Conservation (phyloP, 2,797 vertebrate species). For the Diglossa cyanea region DNA sequence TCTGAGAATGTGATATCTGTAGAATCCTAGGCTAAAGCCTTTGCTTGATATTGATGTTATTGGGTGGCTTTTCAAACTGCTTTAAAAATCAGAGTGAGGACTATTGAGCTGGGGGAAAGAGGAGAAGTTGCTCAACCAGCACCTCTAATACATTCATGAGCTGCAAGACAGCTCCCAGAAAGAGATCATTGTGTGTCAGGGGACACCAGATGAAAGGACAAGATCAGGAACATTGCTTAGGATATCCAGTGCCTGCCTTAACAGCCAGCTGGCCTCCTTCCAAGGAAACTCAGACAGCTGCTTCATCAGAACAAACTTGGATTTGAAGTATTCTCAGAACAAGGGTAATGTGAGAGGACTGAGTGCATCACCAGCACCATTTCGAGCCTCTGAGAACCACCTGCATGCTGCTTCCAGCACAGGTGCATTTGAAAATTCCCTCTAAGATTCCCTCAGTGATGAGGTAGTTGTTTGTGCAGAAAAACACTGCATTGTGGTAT, state of each 20-base stretch:
- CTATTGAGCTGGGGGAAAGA: not conserved
- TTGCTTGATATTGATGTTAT: not conserved
- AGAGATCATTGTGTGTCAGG: not conserved
- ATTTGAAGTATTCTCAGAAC: not conserved
- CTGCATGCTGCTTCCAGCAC: not conserved
- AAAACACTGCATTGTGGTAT: fast-evolving
- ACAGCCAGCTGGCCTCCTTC: not conserved
- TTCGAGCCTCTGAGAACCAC: not conserved
- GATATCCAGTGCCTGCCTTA: not conserved
- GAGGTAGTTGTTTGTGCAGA: not conserved
- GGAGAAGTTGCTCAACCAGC: not conserved
- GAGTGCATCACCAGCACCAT: not conserved
- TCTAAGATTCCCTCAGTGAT: not conserved
- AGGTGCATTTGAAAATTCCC: not conserved
- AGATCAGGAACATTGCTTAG: not conserved
- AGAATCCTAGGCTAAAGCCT: not conserved
- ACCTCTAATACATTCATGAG: not conserved
- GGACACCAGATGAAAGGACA: constrained; percentile 16
- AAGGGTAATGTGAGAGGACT: not conserved
- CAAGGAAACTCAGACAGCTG: constrained; percentile 27
- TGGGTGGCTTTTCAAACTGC: not conserved
- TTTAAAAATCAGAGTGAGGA: not conserved
- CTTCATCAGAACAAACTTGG: not conserved
- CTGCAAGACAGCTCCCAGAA: not conserved
- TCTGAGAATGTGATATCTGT: not conserved